phyloP scores from a whole-genome alignment of 2,797 vertebrate species.

The Miichthys miiuy region DNA sequence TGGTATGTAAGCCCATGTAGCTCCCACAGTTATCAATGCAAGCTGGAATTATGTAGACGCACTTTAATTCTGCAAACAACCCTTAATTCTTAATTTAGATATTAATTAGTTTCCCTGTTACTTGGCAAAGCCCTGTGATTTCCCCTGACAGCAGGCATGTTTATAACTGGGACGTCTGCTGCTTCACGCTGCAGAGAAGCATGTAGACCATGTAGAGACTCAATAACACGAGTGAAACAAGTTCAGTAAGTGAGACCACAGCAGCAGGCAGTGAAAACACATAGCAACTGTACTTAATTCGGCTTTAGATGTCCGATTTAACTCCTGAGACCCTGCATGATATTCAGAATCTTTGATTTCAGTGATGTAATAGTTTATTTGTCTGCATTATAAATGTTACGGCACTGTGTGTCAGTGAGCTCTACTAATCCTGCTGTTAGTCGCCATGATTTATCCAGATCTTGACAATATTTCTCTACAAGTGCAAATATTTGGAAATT shows the following conservation, averaged over 20 bases:
- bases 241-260: conserved; percentile 60
- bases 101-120: conserved; percentile 78
- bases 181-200: conserved; percentile 50
- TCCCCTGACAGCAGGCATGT: conserved; percentile 66
- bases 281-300: conserved; percentile 17
- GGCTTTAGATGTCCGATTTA: conserved; percentile 7
- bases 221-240: conserved; percentile 62
- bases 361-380: background rate
- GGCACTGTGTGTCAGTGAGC: background rate
- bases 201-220: conserved; percentile 50
- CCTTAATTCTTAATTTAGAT: conserved; percentile 80
- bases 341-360: conserved; percentile 4
- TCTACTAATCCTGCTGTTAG: background rate
- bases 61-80: conserved; percentile 73
- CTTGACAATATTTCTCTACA: conserved; percentile 8
- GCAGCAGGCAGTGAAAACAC: conserved; percentile 12
- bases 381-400: conserved; percentile 15
- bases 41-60: conserved; percentile 56
- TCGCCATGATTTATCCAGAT: background rate
- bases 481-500: conserved; percentile 23
- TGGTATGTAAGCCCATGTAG: conserved; percentile 56
- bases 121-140: conserved; percentile 75
- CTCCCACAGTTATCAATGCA: conserved; percentile 52
- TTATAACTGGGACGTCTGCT: conserved; percentile 60
- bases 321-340: background rate